Evolutionary conservation across 1,140 invertebrate species (phyloP), one percentile per base, ranked within the genome.

Genomic region (Rhagoletis zephyria): DNA sequence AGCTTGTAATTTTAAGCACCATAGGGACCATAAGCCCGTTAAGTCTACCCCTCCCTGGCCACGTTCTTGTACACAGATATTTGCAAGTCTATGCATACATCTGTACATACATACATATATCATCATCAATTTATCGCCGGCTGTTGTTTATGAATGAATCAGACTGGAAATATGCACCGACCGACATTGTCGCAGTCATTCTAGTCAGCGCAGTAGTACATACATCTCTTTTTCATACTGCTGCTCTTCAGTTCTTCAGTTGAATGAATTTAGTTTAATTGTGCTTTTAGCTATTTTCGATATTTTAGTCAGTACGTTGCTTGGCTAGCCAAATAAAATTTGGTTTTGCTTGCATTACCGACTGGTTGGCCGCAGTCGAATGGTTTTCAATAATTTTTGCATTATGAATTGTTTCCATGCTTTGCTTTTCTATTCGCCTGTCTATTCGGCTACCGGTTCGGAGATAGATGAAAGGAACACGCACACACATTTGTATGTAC

Each of bases 91-190:
- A 67, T 7, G 19, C 42, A 12, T 67, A 42, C 40, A 30, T 67
- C 19, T 67, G 30, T 67, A 67, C 40, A 30, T 74, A 51, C 19
- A 30, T 30, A 42, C 0, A 5, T 51, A 81, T 56, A 59, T n/a
- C 16, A 10, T 81, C 48, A 56, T 56, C 51, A 7, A 56, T 12
- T 81, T 48, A 30, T 3, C 48, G 56, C 16, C n/a, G 19, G 6
- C 19, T 88, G 87, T 42, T 87, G 65, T 89, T 91, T 89, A 88
- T 90, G 91, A 92, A 91, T 91, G 91, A 92, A 92, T 92, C 90
- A 92, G 91, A 90, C 89, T 92, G 91, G 90, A 92, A 88, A 86
- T 59, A 77, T 87, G 56, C 56, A 77, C 45, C 5, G 51, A 86
- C 40, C 5, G 51, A 86, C 40, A 30, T 77, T 88, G 48, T 86